Percentiles rank a stretch among this genome's conserved stretches.
Evolutionary conservation across 1,140 invertebrate species (phyloP).

Genomic region (Atta colombica): DNA sequence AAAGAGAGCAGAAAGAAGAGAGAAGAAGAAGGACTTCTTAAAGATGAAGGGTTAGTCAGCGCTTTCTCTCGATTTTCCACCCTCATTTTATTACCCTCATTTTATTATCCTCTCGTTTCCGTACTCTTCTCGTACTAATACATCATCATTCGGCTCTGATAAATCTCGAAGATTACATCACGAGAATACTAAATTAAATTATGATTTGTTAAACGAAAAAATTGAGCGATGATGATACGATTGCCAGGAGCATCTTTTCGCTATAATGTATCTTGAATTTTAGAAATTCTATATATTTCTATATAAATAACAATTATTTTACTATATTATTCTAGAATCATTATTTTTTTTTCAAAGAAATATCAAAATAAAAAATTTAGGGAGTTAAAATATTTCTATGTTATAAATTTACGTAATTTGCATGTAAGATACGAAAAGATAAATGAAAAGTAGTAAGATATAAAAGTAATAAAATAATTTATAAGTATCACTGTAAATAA

Average conservation of each 20-base stretch:
- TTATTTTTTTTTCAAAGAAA: neutral
- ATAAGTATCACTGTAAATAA: neutral
- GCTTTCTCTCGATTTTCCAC: slow-evolving; percentile 70
- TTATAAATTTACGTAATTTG: neutral
- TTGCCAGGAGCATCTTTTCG: neutral
- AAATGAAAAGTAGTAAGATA: slow-evolving; percentile 12
- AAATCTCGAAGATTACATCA: slow-evolving; percentile 76
- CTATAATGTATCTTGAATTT: neutral
- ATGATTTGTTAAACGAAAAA: slow-evolving; percentile 73
- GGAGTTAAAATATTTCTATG: neutral
- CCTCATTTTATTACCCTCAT: slow-evolving; percentile 77
- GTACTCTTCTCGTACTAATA: slow-evolving; percentile 79
- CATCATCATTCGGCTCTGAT: slow-evolving; percentile 78
- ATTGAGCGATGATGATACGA: slow-evolving; percentile 34
- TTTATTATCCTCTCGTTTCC: slow-evolving; percentile 69
- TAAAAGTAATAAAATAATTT: slow-evolving; percentile 25
- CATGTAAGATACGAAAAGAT: neutral
- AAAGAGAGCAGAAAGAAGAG: neutral
- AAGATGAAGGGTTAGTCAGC: slow-evolving; percentile 54
- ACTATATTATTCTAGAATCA: neutral
- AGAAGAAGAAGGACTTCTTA: slow-evolving; percentile 51
- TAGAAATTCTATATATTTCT: neutral
- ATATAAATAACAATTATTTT: neutral
- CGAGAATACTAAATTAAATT: slow-evolving; percentile 76
- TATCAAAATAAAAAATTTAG: neutral